Base-by-base conservation (phyloP, 2,113 vertebrate genomes). In the Erythrocebus patas region DNA sequence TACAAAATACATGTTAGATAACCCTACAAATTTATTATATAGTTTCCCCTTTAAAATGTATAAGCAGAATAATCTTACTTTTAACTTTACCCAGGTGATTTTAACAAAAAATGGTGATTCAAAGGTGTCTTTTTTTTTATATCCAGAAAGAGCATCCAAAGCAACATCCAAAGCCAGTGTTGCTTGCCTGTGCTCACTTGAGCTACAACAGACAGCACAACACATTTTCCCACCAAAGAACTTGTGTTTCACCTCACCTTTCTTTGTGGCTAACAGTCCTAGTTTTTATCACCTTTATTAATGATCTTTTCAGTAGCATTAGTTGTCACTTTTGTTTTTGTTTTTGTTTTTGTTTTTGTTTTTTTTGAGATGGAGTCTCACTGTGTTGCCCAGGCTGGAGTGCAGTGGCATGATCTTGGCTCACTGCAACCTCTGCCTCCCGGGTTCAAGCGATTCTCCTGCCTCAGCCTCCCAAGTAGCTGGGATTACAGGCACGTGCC, bases 11-110 rank as follows among this genome's bases (percentile, higher is more conserved):
- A 70, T 64, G 38, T 78, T 64, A 89, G n/a, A 0, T 84, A 38
- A 86, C 79, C 18, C 61, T 81, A 96, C 82, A 12, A 23, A 92
- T 96, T 93, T 91, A 85, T 80, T 96, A 72, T 61, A 75, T 91
- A 73, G 61, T 52, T 88, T 89, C 4, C 43, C 50, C 61, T 14
- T 84, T 92, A 93, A 95, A 96, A 75, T 83, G 35, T 55, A 66
- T 73, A 30, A 85, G 9, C 40, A 80, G 30, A 90, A 52, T 92
- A 66, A 43, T 90, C 79, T 84, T 89, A 66, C 35, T 93, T 85
- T 83, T 84, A 91, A 89, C 8, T 76, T 88, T 50, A 81, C 7
- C 50, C 16, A 50, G 61, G 48, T 50, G 20, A 70, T 86, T 83
- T 59, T n/a, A 14, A 59, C 45, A 10, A 89, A 79, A 68, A 68